Evolutionary conservation across 2,113 vertebrate genomes (phyloP).

Genomic region (Psittacara wagleri): DNA sequence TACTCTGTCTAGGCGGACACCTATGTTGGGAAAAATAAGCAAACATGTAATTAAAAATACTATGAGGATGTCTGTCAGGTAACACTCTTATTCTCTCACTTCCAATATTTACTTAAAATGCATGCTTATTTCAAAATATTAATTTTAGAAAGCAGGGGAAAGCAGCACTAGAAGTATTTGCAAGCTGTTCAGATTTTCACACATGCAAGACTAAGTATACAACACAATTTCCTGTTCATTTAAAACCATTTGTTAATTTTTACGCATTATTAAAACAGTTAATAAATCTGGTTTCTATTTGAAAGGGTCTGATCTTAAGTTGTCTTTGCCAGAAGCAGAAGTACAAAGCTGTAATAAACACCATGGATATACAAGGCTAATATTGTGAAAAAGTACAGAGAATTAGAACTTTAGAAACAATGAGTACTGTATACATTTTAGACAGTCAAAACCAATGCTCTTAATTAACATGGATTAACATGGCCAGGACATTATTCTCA

Average conservation of each 20-base stretch:
- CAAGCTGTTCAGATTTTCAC: background rate
- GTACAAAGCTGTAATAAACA: background rate
- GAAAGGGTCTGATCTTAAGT: constrained; percentile 1
- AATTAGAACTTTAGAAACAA: background rate
- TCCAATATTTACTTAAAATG: background rate
- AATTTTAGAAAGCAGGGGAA: background rate
- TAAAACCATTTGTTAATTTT: background rate
- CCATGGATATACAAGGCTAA: background rate
- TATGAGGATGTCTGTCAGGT: background rate
- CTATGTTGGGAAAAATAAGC: constrained; percentile 74
- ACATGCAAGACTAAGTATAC: background rate
- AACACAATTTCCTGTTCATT: background rate
- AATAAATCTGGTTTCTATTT: background rate
- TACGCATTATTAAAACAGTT: background rate
- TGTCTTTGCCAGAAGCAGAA: background rate
- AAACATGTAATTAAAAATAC: constrained; percentile 19
- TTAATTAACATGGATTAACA: background rate
- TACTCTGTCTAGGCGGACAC: constrained; percentile 97
- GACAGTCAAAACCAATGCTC: background rate
- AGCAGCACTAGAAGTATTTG: background rate
- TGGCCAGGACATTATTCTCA: background rate
- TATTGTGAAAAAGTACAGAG: background rate
- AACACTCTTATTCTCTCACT: background rate
- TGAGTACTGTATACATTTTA: background rate
- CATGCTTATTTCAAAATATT: background rate